These are phyloP conservation scores for Hemicrepidius hirtus DNA, from an alignment of 2,888 invertebrate genomes.

Conservation along the genomic window DNA sequence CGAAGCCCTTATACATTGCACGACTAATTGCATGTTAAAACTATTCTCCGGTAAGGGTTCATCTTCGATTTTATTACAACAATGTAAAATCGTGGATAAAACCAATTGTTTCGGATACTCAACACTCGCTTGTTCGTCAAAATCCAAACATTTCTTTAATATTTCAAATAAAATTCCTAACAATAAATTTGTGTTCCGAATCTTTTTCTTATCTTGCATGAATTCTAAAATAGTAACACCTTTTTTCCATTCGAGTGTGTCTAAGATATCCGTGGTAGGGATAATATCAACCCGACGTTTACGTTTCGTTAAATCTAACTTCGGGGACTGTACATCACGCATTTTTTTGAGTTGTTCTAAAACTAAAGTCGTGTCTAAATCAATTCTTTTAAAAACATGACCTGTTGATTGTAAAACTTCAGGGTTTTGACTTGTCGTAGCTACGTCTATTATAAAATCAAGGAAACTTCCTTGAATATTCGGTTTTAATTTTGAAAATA, in stretches of 20 bases:
- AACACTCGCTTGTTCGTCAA: slow-evolving; percentile 86
- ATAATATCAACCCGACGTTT: slow-evolving; percentile 71
- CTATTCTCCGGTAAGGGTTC: slow-evolving; percentile 72
- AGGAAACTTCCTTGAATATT: slow-evolving; percentile 73
- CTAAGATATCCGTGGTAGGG: slow-evolving; percentile 78
- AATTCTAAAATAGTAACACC: slow-evolving; percentile 88
- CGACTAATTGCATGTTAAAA: slow-evolving; percentile 84
- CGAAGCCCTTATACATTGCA: slow-evolving; percentile 89
- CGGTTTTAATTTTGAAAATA: slow-evolving; percentile 74
- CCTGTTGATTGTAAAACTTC: slow-evolving; percentile 77
- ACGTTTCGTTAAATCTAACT: slow-evolving; percentile 68
- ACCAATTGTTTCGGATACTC: slow-evolving; percentile 94
- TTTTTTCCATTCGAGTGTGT: slow-evolving; percentile 83
- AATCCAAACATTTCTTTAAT: slow-evolving; percentile 84
- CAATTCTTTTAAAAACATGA: slow-evolving; percentile 80
- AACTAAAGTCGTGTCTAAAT: slow-evolving; percentile 78
- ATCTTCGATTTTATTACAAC: slow-evolving; percentile 77
- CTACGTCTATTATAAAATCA: slow-evolving; percentile 74
- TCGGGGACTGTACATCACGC: slow-evolving; percentile 73
- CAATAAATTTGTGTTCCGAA: slow-evolving; percentile 79
- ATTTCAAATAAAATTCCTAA: slow-evolving; percentile 86
- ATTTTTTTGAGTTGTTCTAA: slow-evolving; percentile 77
- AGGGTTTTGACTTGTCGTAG: slow-evolving; percentile 77
- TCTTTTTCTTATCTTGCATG: slow-evolving; percentile 89
- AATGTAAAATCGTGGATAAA: slow-evolving; percentile 84